A percentile compares a stretch with the other conserved stretches of the same genome.
These are phyloP conservation scores for Vicugna pacos DNA, from an alignment of 2,113 vertebrate genomes.

Conservation along the genomic window DNA sequence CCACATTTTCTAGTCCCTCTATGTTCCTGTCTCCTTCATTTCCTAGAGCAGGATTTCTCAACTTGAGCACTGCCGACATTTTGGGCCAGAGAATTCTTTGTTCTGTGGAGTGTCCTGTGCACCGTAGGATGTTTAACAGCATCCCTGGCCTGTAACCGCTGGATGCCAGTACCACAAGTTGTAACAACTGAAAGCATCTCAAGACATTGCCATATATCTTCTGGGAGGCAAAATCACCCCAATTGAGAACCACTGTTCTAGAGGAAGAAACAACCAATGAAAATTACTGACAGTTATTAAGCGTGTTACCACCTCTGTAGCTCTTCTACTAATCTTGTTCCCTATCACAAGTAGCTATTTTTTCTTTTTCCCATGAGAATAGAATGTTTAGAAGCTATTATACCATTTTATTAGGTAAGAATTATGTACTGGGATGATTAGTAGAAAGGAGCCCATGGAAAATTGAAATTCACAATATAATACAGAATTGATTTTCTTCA, in stretches of 20 bases:
- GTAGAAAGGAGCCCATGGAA: not conserved
- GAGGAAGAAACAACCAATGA: not conserved
- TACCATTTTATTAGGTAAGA: not conserved
- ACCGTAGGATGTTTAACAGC: not conserved
- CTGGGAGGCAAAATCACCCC: not conserved
- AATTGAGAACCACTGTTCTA: not conserved
- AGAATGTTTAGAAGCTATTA: not conserved
- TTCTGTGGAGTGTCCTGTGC: not conserved
- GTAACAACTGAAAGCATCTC: not conserved
- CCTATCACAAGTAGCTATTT: not conserved
- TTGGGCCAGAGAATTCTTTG: not conserved
- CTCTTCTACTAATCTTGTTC: not conserved
- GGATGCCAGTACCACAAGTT: not conserved
- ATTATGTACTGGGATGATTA: not conserved
- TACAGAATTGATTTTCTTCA: constrained; percentile 16
- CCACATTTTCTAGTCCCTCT: not conserved
- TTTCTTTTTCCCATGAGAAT: not conserved
- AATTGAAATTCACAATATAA: not conserved
- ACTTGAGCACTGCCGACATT: not conserved
- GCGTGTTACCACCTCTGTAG: not conserved
- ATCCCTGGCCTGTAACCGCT: not conserved
- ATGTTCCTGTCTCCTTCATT: not conserved
- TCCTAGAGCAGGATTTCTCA: constrained; percentile 5
- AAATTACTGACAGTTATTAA: not conserved
- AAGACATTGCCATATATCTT: not conserved